Base-by-base conservation (phyloP, 2,888 invertebrate genomes). In the Oxycera nigricornis region DNA sequence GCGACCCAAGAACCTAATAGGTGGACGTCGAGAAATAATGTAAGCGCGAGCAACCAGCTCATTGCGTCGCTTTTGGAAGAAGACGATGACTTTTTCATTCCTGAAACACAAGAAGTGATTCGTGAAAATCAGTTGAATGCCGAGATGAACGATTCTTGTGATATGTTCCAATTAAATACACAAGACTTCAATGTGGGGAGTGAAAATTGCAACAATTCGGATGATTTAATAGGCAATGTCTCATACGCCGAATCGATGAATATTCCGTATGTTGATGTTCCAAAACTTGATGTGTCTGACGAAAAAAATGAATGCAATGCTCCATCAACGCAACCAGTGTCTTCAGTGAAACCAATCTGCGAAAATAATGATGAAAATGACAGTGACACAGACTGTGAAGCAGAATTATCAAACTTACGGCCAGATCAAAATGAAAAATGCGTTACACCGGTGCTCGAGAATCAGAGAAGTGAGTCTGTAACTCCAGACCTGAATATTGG, bases 61-160 rank as follows among this genome's bases (percentile, higher is more conserved):
- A 61, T 59, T 59, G 22, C 20, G 9, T 50, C 39, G 2, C 57
- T 55, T 26, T 73, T 75, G n/a, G 73, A 76, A 30, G 55, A 35
- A 4, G 77, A 78, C 28, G 80, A 81, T 61, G 80, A 80, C 6
- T 79, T 79, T 46, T 80, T 78, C 73, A 79, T 82, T 73, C 82
- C 82, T 24, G 82, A 81, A 77, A 82, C 82, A 0, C 82, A 82
- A 75, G 80, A 80, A 61, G 68, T 77, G 1, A 50, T 77, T 61
- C 59, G 74, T 2, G 74, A 74, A 6, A 68, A 57, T n/a, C 30
- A 73, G 6, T 67, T 72, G 1, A 59, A 55, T 0, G 55, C 61
- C 7, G 52, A 74, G 11, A 11, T 52, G 11, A 59, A 46, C 0
- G 77, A 77, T 17, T 57, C 76, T 1, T 75, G 76, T 1, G 79